A percentile compares a stretch with the other conserved stretches of the same genome.
Evolutionary conservation across 2,888 invertebrate genomes (phyloP).

Genomic region (Muscina levida): DNA sequence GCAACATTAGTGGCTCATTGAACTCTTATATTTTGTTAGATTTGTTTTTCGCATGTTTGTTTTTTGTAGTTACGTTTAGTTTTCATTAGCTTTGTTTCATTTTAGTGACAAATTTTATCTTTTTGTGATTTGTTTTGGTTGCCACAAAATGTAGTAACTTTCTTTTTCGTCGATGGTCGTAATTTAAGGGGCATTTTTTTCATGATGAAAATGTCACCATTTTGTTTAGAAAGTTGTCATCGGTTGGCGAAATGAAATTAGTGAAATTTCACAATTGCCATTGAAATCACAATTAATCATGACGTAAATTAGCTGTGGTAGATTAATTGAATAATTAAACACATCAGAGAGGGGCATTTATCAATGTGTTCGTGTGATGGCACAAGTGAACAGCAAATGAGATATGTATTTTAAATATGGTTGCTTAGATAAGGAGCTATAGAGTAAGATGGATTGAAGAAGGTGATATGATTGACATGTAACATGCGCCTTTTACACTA

Average conservation of each 20-base stretch:
- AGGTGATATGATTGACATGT: too few species aligned
- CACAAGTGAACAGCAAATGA: too few species aligned
- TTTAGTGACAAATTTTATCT: constrained; percentile 62
- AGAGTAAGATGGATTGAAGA: too few species aligned
- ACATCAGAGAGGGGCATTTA: too few species aligned
- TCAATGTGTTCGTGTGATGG: too few species aligned
- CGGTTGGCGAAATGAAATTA: background rate
- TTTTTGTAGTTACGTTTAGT: constrained; percentile 34
- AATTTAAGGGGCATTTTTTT: constrained; percentile 48
- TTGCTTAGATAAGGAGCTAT: too few species aligned
- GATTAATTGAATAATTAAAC: too few species aligned
- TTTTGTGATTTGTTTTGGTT: constrained; percentile 51
- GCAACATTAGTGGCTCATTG: constrained; percentile 63
- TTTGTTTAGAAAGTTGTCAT: constrained; percentile 5
- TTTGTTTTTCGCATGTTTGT: constrained; percentile 31
- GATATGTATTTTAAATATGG: too few species aligned
- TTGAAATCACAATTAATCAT: background rate
- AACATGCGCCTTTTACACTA: too few species aligned
- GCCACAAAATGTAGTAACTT: constrained; percentile 45
- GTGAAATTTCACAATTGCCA: constrained; percentile 16
- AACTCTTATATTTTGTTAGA: constrained; percentile 42
- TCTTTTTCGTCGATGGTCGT: constrained; percentile 42
- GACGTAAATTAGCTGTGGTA: background rate
- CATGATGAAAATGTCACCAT: constrained; percentile 1
- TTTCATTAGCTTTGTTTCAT: constrained; percentile 50